Evolutionary conservation across 2,113 vertebrate species (phyloP).

Genomic region (Galbula dea): DNA sequence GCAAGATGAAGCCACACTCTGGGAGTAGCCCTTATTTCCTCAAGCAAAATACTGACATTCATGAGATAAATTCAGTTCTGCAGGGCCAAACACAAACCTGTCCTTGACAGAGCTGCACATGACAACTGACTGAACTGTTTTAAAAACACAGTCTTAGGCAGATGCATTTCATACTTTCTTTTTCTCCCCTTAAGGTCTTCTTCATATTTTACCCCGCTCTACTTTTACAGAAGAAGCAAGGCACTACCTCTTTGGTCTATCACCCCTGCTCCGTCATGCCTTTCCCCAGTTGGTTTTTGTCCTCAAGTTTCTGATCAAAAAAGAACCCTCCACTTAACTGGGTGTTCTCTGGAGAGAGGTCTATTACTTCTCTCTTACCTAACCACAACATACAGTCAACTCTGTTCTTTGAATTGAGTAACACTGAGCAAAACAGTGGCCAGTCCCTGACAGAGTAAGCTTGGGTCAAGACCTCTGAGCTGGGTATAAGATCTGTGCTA

Average conservation of each 20-base stretch:
- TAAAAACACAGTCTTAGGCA: not conserved
- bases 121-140: not conserved
- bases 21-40: not conserved
- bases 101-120: not conserved
- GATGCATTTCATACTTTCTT: not conserved
- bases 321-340: not conserved
- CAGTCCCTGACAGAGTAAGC: not conserved
- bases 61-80: not conserved
- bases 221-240: not conserved
- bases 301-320: not conserved
- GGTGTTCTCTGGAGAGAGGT: not conserved
- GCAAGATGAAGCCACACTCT: not conserved
- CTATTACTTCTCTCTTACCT: not conserved
- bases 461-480: not conserved
- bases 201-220: not conserved
- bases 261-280: not conserved
- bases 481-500: not conserved
- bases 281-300: not conserved
- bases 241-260: not conserved
- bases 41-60: not conserved
- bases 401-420: not conserved
- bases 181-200: not conserved
- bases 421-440: not conserved
- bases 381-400: not conserved
- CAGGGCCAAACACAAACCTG: not conserved